Base-by-base conservation (phyloP, 1,140 invertebrate genomes). In the Spodoptera litura region DNA sequence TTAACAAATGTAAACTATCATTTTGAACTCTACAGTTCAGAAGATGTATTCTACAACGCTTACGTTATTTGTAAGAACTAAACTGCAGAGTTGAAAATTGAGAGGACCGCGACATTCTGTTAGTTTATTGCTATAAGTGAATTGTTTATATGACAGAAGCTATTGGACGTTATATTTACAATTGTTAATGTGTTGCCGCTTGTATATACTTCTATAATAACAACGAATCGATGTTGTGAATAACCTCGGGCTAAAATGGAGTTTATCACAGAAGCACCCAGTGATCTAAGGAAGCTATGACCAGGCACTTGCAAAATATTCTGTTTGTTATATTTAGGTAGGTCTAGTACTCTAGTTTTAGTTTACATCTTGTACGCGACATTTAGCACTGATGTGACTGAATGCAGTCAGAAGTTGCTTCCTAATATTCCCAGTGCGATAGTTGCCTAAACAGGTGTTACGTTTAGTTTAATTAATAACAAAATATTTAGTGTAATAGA, bases 151-250 rank as follows among this genome's bases (percentile, higher is more conserved):
- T 68, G 49, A 51, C 64, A 68, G 64, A 25, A 6, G 51, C 11
- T 15, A 44, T 49, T 44, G 31, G 12, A 62, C 25, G 66, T 70
- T 70, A 76, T 55, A 64, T 66, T 77, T 78, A 58, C 62, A 68
- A 59, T 78, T 59, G 76, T 68, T 75, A 75, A 38, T 68, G 31
- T 76, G 66, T 15, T 53, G 53, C 68, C 27, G 13, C 73, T 27
- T 61, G 51, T 78, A 78, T 66, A 71, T 71, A 71, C n/a, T 52
- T 68, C 20, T 70, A 71, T 78, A 49, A 72, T 81, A 78, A 90
- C 90, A 91, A 90, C 90, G 90, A 92, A 89, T 89, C 51, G 15
- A 85, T 87, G 89, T 90, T 88, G 85, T 90, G 84, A 87, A 81
- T 59, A 58, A 78, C 71, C 78, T 79, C 84, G 86, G 83, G 80